Base-by-base conservation (phyloP, 2,113 vertebrate species). In the Thunnus thynnus region DNA sequence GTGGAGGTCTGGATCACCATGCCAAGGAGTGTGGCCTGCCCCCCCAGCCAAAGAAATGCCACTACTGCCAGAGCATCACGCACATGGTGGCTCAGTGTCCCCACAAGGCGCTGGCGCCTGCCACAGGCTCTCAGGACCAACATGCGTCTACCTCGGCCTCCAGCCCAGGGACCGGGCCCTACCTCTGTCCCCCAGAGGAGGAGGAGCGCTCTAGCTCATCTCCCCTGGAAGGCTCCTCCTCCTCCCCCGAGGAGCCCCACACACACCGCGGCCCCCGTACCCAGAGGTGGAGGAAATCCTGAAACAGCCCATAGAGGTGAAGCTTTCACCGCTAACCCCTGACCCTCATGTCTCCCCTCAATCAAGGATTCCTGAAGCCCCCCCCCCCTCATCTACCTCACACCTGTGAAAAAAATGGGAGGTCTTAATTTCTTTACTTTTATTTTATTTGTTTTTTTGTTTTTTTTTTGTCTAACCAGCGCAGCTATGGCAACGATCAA, bases 21-120 rank as follows among this genome's bases (percentile, higher is more conserved):
- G 98, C 98, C 93, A 99, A 99, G 95, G 98, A 99, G 92, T 99
- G 98, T 95, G 97, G 96, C 93, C 95, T 99, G 77, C 97, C 98
- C 0, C 98, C 98, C 5, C 98, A 99, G 95, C 98, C 98, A 93
- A 99, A 99, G 97, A 99, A 98, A 93, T 99, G 97, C 94, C 98
- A 98, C 95, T 98, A 96, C 95, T 99, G 97, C 96, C 98, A 99
- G 94, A 99, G 98, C 94, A 97, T 98, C 90, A 96, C 92, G 91
- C 97, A 99, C 93, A 99, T 98, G 97, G 97, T 99, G 64, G 97
- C 98, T 77, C 97, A 97, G 74, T 99, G 98, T 90, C 97, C 97
- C 5, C 93, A 94, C 74, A 97, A 97, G 95, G 94, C 94, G 56
- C 95, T 94, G 87, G 88, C 89, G 58, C 88, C 91, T 1, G 91